phyloP scores from a whole-genome alignment of 2,888 invertebrate species.

The Elysia crispata region DNA sequence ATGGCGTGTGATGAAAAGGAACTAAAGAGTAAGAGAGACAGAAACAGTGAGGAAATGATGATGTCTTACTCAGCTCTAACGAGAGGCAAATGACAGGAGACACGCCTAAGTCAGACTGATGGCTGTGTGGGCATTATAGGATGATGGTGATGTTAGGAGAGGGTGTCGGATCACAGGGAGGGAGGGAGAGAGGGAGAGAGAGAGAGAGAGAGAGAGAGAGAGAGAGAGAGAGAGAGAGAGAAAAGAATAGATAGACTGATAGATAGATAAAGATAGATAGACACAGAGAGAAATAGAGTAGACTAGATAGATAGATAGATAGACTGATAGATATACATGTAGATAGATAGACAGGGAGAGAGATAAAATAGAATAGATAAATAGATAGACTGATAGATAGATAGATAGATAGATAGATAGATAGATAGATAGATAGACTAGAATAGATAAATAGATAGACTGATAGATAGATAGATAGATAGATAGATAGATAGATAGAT shows the following conservation, averaged over 20 bases:
- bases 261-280: conserved; percentile 32
- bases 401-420: neutral
- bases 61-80: no score
- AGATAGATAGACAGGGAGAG: neutral
- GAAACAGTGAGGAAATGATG: no score
- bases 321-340: conserved; percentile 11
- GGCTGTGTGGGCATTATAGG: no score
- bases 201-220: conserved; percentile 33
- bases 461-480: neutral
- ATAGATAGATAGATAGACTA: neutral
- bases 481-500: neutral
- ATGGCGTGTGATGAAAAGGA: no score
- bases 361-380: neutral
- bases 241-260: neutral
- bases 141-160: no score
- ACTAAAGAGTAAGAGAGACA: no score
- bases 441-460: neutral
- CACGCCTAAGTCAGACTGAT: no score
- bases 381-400: conserved; percentile 3
- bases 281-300: conserved; percentile 35
- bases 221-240: conserved; percentile 12
- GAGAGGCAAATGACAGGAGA: no score
- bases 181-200: neutral
- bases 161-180: no score
- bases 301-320: conserved; percentile 30